Conservation (phyloP, 2,797 vertebrate genomes). For the Cirrhinus mrigala region DNA sequence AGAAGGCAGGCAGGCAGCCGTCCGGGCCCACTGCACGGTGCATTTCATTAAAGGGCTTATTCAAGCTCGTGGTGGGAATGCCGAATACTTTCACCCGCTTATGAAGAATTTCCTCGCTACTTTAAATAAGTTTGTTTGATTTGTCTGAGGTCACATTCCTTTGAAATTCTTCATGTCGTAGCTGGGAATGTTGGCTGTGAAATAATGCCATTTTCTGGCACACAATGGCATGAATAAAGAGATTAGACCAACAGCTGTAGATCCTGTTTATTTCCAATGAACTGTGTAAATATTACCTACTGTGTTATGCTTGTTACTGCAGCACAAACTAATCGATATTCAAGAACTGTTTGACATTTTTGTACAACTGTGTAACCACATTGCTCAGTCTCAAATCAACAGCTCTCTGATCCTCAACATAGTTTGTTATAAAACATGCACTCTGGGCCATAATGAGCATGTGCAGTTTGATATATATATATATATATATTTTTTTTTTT, state of each 20-base stretch:
- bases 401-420: constrained; percentile 40
- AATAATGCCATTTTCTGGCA: constrained; percentile 6
- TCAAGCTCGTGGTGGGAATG: constrained; percentile 68
- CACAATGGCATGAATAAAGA: not conserved
- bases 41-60: constrained; percentile 74
- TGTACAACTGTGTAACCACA: constrained; percentile 12
- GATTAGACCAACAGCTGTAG: constrained; percentile 19
- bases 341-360: constrained; percentile 26
- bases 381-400: constrained; percentile 17
- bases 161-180: constrained; percentile 49
- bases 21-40: constrained; percentile 61
- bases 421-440: constrained; percentile 45
- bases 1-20: constrained; percentile 62
- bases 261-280: not conserved
- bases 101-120: constrained; percentile 57
- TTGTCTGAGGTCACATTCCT: constrained; percentile 66
- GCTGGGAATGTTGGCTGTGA: constrained; percentile 25
- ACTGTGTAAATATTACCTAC: constrained; percentile 9
- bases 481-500: too few relatives aligned
- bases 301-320: too few relatives aligned
- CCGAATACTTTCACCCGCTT: constrained; percentile 60
- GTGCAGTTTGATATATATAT: too few relatives aligned
- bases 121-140: constrained; percentile 69
- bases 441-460: too few relatives aligned
- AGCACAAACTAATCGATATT: not conserved